phyloP scores from a whole-genome alignment of 2,888 invertebrate species.

The Callinectes sapidus region DNA sequence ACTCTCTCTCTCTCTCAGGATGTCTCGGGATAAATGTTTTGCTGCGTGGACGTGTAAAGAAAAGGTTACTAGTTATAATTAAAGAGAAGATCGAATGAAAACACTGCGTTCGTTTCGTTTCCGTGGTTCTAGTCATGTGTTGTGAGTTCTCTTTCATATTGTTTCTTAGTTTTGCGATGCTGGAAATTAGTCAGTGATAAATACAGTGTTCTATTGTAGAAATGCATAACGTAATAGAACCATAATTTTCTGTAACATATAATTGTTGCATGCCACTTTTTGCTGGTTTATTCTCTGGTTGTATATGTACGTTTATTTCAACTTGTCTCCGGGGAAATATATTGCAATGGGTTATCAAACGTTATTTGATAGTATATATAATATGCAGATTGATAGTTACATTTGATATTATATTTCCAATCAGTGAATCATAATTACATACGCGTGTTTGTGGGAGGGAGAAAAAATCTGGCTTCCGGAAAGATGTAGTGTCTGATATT shows the following conservation, averaged over 20 bases:
- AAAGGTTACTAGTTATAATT: not conserved
- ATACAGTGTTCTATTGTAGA: not conserved
- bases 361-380: not conserved
- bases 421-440: not conserved
- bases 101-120: not conserved
- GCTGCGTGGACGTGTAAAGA: not conserved
- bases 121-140: not conserved
- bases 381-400: not conserved
- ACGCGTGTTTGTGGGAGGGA: not conserved
- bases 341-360: not conserved
- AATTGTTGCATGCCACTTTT: not conserved
- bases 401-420: not conserved
- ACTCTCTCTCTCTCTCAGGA: not conserved
- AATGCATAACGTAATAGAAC: not conserved
- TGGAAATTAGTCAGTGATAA: not conserved
- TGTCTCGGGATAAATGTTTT: not conserved
- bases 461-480: not conserved
- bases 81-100: not conserved
- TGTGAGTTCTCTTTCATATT: not conserved
- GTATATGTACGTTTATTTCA: too few species aligned
- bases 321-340: too few species aligned
- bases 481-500: not conserved
- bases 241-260: not conserved
- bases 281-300: not conserved
- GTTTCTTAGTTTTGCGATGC: not conserved